Base-by-base conservation (phyloP, 1,140 invertebrate genomes). In the Cepaea nemoralis region DNA sequence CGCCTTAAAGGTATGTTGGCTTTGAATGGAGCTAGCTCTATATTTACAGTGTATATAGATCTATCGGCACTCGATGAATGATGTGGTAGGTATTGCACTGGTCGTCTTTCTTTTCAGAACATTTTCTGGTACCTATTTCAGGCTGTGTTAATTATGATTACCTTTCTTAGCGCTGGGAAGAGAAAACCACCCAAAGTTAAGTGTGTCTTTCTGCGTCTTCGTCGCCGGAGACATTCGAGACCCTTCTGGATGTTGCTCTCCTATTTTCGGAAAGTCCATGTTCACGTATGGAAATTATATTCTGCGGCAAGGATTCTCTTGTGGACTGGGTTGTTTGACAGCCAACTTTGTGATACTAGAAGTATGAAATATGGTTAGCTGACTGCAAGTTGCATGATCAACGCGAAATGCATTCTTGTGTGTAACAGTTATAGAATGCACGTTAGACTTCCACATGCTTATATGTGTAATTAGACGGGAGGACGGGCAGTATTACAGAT, bases 111-210 rank as follows among this genome's bases (percentile, higher is more conserved):
- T n/a, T n/a, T n/a, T n/a, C n/a, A n/a, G n/a, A n/a, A n/a, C n/a
- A n/a, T n/a, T n/a, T n/a, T n/a, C n/a, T n/a, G n/a, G n/a, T n/a
- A n/a, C n/a, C n/a, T n/a, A n/a, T n/a, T n/a, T n/a, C n/a, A n/a
- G n/a, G n/a, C n/a, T n/a, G n/a, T n/a, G n/a, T n/a, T n/a, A 6
- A 63, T 5, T 63, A 27, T 63, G 5, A 31, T 10, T 63, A 63
- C 59, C 59, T 5, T 63, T 2, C 5, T 39, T 45, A 39, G 69
- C 37, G 22, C n/a, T 16, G 1, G 69, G 69, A 3, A 71, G 69
- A 5, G 69, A 40, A 40, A 71, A 71, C 69, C 69, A 71, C 16
- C 69, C 69, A 27, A 71, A 71, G 69, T 71, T 71, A 37, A 71
- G 40, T 24, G 37, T 22, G 8, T 71, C 69, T 39, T 45, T 71